Evolutionary conservation across 2,113 vertebrate genomes (phyloP).

Genomic region (Silurus asotus): DNA sequence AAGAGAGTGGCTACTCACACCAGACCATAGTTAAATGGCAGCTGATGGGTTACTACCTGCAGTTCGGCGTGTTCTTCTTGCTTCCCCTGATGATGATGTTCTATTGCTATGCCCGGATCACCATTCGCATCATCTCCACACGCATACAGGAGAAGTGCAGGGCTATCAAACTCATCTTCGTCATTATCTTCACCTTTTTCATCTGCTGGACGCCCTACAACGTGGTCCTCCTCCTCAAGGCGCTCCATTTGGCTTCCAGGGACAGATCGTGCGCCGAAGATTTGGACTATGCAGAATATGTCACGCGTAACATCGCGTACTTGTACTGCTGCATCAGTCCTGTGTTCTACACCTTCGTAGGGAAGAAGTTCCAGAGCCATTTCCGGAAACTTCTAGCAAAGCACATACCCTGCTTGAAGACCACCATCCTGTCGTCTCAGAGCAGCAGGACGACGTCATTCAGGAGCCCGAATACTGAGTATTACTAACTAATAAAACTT

Average conservation of each 20-base stretch:
- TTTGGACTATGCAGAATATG: conserved; percentile 66
- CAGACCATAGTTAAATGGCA: conserved; percentile 58
- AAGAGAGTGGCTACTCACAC: conserved; percentile 46
- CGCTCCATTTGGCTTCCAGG: conserved; percentile 42
- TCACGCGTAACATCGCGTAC: conserved; percentile 71
- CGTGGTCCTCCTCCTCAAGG: conserved; percentile 67
- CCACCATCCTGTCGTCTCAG: conserved; percentile 56
- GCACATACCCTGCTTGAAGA: conserved; percentile 66
- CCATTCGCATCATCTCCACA: conserved; percentile 66
- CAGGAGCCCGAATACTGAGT: conserved; percentile 63
- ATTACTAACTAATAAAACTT: conserved; percentile 36
- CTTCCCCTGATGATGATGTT: conserved; percentile 69
- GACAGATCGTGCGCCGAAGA: background rate
- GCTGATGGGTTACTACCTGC: conserved; percentile 68
- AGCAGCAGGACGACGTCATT: conserved; percentile 66
- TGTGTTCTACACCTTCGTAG: conserved; percentile 75
- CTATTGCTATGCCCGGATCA: conserved; percentile 73
- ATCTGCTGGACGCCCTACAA: conserved; percentile 78
- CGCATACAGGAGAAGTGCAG: conserved; percentile 71
- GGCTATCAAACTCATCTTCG: conserved; percentile 72
- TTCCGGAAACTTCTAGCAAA: conserved; percentile 65
- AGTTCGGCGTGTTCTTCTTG: conserved; percentile 74
- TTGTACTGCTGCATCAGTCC: conserved; percentile 77
- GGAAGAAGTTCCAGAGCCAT: conserved; percentile 77
- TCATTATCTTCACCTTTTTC: conserved; percentile 73